phyloP scores from a whole-genome alignment of 2,888 invertebrate species.

The Nebria brevicollis region DNA sequence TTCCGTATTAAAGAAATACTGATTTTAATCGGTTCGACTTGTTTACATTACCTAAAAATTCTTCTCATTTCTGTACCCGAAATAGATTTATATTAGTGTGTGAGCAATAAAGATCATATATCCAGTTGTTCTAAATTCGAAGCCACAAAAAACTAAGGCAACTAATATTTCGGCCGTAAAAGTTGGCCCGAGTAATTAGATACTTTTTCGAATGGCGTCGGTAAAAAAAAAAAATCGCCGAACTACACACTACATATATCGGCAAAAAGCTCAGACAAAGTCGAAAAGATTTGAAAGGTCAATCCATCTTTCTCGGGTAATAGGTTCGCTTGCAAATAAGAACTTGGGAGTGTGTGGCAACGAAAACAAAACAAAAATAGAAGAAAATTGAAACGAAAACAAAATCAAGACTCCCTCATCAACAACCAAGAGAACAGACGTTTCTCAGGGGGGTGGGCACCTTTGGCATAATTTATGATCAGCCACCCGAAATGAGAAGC shows the following conservation, averaged over 20 bases:
- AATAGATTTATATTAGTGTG: too few species aligned
- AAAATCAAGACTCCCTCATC: conserved; percentile 23
- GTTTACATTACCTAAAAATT: too few species aligned
- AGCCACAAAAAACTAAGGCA: neutral
- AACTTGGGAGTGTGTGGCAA: neutral
- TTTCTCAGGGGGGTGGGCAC: conserved; percentile 7
- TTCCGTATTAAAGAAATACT: too few species aligned
- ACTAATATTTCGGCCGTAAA: neutral
- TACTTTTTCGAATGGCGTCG: neutral
- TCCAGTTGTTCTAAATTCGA: neutral
- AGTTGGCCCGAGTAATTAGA: neutral
- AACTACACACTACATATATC: neutral
- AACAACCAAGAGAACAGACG: conserved; percentile 9
- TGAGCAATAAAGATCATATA: neutral
- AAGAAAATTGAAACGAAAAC: conserved; percentile 8
- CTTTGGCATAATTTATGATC: conserved; percentile 20
- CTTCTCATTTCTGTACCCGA: too few species aligned
- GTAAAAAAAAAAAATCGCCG: neutral
- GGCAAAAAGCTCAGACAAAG: neutral
- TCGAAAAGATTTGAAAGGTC: conserved; percentile 1
- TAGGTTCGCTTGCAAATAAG: conserved; percentile 11
- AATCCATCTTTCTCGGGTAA: conserved; percentile 15
- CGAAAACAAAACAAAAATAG: conserved; percentile 11
- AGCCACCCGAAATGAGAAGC: conserved; percentile 7
- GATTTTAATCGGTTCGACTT: too few species aligned